Evolutionary conservation across 2,113 vertebrate genomes (phyloP).

Genomic region (Plotosus lineatus): DNA sequence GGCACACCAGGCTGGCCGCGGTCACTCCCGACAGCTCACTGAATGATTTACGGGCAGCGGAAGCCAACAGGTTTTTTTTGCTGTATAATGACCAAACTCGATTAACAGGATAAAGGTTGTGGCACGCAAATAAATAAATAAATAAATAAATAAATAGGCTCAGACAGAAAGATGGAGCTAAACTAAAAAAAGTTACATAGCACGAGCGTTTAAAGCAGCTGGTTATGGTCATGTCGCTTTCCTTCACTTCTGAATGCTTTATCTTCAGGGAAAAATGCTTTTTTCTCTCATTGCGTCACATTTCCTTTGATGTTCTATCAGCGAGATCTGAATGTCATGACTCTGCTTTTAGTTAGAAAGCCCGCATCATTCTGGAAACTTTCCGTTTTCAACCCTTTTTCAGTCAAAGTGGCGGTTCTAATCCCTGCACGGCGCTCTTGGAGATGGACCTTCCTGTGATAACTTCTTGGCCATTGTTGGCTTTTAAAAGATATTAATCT

Average conservation of each 20-base stretch:
- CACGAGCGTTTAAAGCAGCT: neutral
- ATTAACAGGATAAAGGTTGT: neutral
- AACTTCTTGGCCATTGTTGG: neutral
- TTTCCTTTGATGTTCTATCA: neutral
- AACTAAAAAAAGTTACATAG: too few species aligned
- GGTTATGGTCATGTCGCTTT: neutral
- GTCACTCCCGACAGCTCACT: slow-evolving; percentile 41
- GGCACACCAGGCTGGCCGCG: slow-evolving; percentile 66
- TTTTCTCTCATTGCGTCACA: neutral
- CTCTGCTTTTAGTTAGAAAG: neutral
- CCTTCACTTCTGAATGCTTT: neutral
- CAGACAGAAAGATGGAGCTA: too few species aligned
- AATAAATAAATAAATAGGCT: too few species aligned
- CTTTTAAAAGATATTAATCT: neutral
- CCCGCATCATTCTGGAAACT: neutral
- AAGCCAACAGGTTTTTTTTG: slow-evolving; percentile 18
- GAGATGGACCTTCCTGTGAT: neutral
- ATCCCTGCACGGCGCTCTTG: neutral
- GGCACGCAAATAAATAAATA: neutral
- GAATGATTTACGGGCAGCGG: slow-evolving; percentile 18
- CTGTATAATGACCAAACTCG: neutral
- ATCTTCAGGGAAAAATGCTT: neutral
- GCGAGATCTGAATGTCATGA: neutral
- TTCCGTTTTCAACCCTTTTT: neutral
- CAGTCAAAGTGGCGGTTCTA: neutral